Conservation (phyloP, 1,140 invertebrate genomes). For the Drosophila kohkoa region DNA sequence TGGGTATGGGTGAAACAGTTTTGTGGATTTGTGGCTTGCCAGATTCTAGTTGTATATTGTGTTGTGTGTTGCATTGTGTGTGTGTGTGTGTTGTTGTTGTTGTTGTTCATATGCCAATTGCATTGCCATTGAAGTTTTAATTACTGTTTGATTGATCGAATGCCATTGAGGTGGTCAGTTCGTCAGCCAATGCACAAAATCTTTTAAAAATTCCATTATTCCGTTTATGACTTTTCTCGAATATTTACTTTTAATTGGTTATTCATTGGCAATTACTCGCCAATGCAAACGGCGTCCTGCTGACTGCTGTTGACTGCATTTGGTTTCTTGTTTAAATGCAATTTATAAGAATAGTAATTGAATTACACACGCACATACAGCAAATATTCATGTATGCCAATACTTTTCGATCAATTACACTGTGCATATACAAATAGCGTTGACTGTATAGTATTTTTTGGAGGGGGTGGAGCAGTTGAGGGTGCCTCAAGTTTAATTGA, state of each 20-base stretch:
- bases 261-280: conserved; percentile 63
- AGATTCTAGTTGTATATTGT: conserved; percentile 34
- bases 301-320: not conserved
- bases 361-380: conserved; percentile 10
- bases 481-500: conserved; percentile 24
- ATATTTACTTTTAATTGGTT: conserved; percentile 70
- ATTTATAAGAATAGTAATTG: conserved; percentile 40
- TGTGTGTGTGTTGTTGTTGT: conserved; percentile 44
- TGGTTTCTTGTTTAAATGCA: conserved; percentile 21
- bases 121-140: conserved; percentile 60
- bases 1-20: conserved; percentile 22
- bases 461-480: too few relatives aligned
- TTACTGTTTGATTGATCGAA: conserved; percentile 39
- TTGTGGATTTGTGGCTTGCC: conserved; percentile 45
- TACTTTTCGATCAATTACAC: conserved; percentile 14
- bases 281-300: conserved; percentile 17
- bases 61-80: conserved; percentile 3
- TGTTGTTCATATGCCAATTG: conserved; percentile 47
- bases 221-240: conserved; percentile 44
- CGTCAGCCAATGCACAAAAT: not conserved
- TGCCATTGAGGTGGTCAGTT: not conserved
- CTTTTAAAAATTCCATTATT: conserved; percentile 71
- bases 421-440: not conserved
- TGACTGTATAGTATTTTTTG: not conserved
- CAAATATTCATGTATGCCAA: not conserved